phyloP scores from a whole-genome alignment of 1,140 invertebrate genomes.

The Bombus cullumanus region DNA sequence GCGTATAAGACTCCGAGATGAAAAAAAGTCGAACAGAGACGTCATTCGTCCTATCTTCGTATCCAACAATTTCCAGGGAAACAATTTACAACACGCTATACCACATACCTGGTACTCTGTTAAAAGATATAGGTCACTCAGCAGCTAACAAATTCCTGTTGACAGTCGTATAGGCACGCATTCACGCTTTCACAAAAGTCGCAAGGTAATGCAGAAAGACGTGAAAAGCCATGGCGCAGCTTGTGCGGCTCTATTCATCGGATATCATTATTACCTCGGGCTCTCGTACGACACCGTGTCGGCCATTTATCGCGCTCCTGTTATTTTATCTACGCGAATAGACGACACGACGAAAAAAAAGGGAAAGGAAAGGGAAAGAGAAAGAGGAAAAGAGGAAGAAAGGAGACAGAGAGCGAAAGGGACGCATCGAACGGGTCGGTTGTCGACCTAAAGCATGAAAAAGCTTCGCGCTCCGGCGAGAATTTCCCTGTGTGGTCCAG shows the following conservation, averaged over 20 bases:
- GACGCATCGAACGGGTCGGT: not conserved
- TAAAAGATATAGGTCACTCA: not conserved
- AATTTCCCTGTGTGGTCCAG: conserved; percentile 7
- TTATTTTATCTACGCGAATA: not conserved
- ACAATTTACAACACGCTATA: not conserved
- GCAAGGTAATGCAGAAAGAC: not conserved
- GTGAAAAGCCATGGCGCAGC: not conserved
- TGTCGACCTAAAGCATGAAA: conserved; percentile 40
- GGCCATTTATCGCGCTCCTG: conserved; percentile 36
- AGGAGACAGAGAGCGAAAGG: not conserved
- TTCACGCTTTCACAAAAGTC: not conserved
- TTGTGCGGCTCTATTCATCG: not conserved
- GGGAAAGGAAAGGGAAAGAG: too few species aligned
- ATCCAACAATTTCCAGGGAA: too few species aligned
- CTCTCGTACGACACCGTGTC: not conserved
- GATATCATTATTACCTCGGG: not conserved
- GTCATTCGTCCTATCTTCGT: too few species aligned
- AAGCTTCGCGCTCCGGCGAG: conserved; percentile 4
- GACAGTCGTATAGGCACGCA: not conserved
- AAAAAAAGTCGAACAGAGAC: too few species aligned
- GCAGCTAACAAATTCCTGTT: not conserved
- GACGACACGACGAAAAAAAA: not conserved
- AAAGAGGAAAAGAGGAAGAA: too few species aligned
- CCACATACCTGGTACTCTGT: too few species aligned
- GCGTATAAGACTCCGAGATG: too few species aligned